These are phyloP conservation scores for Tholera decimalis DNA, from an alignment of 2,888 invertebrate genomes.

Conservation along the genomic window DNA sequence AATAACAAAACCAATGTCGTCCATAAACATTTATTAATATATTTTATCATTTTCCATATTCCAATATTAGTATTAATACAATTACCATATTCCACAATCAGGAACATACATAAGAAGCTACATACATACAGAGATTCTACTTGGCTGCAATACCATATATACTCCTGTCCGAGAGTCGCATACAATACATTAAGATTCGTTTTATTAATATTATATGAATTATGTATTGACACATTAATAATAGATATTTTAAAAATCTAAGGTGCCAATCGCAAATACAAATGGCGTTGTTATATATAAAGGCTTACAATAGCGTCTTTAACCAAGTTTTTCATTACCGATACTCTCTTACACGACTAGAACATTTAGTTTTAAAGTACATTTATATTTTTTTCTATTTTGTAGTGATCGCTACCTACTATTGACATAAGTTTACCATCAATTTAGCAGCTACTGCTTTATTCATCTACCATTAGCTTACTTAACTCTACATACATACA, in stretches of 20 bases:
- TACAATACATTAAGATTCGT: conserved; percentile 85
- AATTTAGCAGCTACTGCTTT: conserved; percentile 86
- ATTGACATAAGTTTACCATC: conserved; percentile 91
- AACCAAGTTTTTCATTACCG: conserved; percentile 89
- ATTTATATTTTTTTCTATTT: conserved; percentile 84
- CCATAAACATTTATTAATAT: conserved; percentile 91
- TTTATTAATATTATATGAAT: conserved; percentile 81
- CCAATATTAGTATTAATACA: conserved; percentile 87
- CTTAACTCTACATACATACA: conserved; percentile 91
- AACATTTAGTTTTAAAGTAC: conserved; percentile 86
- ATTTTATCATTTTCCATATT: conserved; percentile 89
- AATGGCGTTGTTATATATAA: conserved; percentile 83
- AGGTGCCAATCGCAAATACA: conserved; percentile 90
- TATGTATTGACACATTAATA: conserved; percentile 84
- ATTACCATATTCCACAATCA: conserved; percentile 82
- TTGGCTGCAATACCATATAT: conserved; percentile 86
- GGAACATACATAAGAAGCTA: conserved; percentile 88
- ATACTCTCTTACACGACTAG: conserved; percentile 87
- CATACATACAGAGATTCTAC: conserved; percentile 85
- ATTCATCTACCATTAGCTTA: conserved; percentile 85
- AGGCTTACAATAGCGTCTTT: conserved; percentile 90
- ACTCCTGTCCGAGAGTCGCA: conserved; percentile 86
- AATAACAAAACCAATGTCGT: conserved; percentile 74
- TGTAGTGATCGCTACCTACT: conserved; percentile 85
- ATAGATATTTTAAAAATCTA: conserved; percentile 84